Conservation (phyloP, 2,797 vertebrate species). For the Sebastes jordani region DNA sequence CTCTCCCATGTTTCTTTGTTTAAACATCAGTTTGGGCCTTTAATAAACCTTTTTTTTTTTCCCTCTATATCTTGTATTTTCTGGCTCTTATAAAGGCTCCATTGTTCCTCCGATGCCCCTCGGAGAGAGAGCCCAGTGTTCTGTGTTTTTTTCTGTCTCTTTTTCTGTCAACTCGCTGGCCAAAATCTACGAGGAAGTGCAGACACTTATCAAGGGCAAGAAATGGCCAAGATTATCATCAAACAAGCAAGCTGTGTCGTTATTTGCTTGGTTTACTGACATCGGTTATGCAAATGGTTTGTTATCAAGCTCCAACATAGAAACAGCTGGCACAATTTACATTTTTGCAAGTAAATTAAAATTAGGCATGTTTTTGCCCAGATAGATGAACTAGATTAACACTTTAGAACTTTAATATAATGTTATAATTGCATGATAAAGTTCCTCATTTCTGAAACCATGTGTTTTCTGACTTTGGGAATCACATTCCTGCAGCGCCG, state of each 20-base stretch:
- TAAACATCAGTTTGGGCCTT: constrained; percentile 12
- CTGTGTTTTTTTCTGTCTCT: background rate
- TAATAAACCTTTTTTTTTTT: constrained; percentile 8
- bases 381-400: background rate
- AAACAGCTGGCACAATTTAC: background rate
- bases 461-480: constrained; percentile 8
- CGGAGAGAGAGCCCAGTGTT: background rate
- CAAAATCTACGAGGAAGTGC: constrained; percentile 20
- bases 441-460: background rate
- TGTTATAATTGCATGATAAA: background rate
- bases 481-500: background rate
- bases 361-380: background rate
- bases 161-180: constrained; percentile 22
- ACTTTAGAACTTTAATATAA: background rate
- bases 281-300: background rate
- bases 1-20: constrained; percentile 21
- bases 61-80: background rate
- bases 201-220: constrained; percentile 10
- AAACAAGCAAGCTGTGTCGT: constrained; percentile 19
- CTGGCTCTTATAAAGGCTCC: constrained; percentile 24
- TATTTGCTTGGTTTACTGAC: constrained; percentile 23
- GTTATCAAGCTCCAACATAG: background rate
- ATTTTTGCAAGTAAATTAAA: background rate
- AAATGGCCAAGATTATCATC: constrained; percentile 8
- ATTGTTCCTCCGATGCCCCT: constrained; percentile 26